Base-by-base conservation (phyloP, 30 jellyfish, hydroid and myxozoan genomes). In the Pelagia noctiluca region DNA sequence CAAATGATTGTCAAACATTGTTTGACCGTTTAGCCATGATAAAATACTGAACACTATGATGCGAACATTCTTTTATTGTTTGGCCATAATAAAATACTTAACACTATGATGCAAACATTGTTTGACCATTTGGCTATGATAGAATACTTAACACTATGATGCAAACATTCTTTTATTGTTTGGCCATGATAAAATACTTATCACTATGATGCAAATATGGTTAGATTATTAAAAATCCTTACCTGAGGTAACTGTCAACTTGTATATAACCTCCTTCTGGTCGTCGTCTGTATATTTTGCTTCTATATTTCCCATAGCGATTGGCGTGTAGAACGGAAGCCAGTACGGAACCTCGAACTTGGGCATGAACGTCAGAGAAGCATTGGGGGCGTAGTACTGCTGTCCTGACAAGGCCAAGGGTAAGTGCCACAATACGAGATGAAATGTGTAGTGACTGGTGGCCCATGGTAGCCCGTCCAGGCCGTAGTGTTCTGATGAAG, bases 391-490 rank as follows among this genome's bases (percentile, higher is more conserved):
- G 66, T 80, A 37, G 74, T 94, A 94, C 32, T 84, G 96, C 70
- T 94, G 99, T 22, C 99, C 99, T 0, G 99, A 94, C 65, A 94
- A 88, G 10, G 99, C 97, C 38, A 94, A 53, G 3, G 99, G 99
- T 28, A 94, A 61, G 80, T 94, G 99, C 99, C 99, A 94, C 38
- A 94, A 75, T 75, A 94, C 90, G 53, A 94, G 50, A 54, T 94
- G 99, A 37, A 94, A 88, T 1, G 99, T 75, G 34, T 94, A 94
- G 64, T 94, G 99, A 66, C 99, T 94, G 0, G 99, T 86, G 52
- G 99, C 99, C 99, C 99, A 94, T 0, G 99, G 99, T 24, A 94
- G 77, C 34, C 99, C 99, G 75, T 94, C 99, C n/a, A 94, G 80
- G 1, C 99, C 99, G 57, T 94, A 94, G 61, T 80, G 93, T 13